These are phyloP conservation scores for Caenorhabditis macrosperma DNA, from an alignment of 2,888 invertebrate genomes.

Conservation along the genomic window DNA sequence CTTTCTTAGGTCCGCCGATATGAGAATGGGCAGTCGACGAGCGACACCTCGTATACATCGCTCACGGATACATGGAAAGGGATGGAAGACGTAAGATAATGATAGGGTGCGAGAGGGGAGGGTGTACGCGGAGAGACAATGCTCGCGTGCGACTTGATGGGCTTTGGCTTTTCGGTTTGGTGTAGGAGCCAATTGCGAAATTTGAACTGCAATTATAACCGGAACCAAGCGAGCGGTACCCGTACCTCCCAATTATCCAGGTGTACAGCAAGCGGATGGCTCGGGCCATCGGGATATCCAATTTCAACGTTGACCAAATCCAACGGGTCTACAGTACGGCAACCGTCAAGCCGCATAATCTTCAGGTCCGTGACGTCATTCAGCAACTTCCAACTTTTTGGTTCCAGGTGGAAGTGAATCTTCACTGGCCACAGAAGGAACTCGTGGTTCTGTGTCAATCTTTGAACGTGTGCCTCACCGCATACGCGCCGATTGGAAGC, in stretches of 20 bases:
- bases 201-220: background rate
- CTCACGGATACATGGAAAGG: constrained; percentile 60
- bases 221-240: no score
- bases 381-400: no score
- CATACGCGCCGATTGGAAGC: constrained; percentile 70
- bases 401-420: constrained; percentile 88
- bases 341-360: constrained; percentile 67
- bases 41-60: background rate
- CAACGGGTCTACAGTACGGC: constrained; percentile 65
- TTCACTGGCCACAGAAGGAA: constrained; percentile 87
- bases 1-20: background rate
- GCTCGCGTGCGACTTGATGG: constrained; percentile 7
- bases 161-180: no score
- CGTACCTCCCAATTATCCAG: no score
- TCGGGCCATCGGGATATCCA: constrained; percentile 52
- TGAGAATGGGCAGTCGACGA: background rate
- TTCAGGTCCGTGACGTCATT: constrained; percentile 62
- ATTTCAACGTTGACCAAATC: constrained; percentile 67
- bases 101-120: background rate
- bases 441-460: constrained; percentile 84
- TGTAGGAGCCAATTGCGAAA: background rate
- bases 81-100: constrained; percentile 53
- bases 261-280: constrained; percentile 41
- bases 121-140: background rate
- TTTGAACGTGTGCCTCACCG: constrained; percentile 83